phyloP scores from a whole-genome alignment of 2,888 invertebrate species.

The Cheilosia pagana region DNA sequence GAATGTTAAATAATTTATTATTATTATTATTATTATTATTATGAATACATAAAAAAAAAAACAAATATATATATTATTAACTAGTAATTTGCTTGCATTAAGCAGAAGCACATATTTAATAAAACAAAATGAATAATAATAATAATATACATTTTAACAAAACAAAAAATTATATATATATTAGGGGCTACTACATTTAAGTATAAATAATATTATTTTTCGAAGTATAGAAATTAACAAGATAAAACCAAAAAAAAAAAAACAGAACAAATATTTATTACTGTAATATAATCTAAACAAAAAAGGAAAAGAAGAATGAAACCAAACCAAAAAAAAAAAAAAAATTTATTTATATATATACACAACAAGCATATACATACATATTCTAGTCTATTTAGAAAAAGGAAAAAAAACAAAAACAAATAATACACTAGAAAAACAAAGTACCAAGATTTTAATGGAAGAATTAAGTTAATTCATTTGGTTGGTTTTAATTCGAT shows the following conservation, averaged over 20 bases:
- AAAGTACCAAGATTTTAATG: conserved; percentile 69
- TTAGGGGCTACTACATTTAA: conserved; percentile 72
- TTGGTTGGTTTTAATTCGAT: conserved; percentile 7
- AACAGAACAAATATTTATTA: conserved; percentile 66
- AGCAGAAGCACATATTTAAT: conserved; percentile 65
- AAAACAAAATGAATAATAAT: conserved; percentile 44
- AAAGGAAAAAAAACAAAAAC: conserved; percentile 30
- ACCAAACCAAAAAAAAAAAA: conserved; percentile 47
- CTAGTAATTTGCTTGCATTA: conserved; percentile 68
- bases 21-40: conserved; percentile 47
- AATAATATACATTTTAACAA: conserved; percentile 62
- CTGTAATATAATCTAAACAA: conserved; percentile 67
- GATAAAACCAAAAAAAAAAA: conserved; percentile 50
- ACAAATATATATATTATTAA: conserved; percentile 58
- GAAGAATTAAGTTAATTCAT: conserved; percentile 34
- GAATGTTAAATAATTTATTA: conserved; percentile 64
- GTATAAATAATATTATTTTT: conserved; percentile 75
- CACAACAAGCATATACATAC: conserved; percentile 73
- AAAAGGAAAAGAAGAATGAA: conserved; percentile 37
- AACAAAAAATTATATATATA: conserved; percentile 58
- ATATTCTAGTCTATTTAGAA: conserved; percentile 72
- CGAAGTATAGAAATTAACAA: conserved; percentile 69
- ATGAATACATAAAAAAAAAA: conserved; percentile 55
- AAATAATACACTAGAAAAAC: conserved; percentile 64
- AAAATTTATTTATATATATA: conserved; percentile 72